Conservation (phyloP, 2,113 vertebrate genomes). For the Excalfactoria chinensis region DNA sequence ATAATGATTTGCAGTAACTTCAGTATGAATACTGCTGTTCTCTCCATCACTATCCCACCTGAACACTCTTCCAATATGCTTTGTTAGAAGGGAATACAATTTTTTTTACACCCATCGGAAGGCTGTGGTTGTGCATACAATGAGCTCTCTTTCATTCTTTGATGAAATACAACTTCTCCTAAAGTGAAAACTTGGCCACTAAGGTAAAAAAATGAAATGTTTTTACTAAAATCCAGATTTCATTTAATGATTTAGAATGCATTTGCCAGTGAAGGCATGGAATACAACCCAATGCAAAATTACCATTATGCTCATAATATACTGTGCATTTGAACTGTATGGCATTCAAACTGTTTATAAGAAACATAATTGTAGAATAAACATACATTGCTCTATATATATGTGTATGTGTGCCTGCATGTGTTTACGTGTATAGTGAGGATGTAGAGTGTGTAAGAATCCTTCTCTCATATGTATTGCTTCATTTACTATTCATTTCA, state of each 20-base stretch:
- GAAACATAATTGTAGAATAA: conserved; percentile 58
- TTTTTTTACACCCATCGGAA: background rate
- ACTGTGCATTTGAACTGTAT: background rate
- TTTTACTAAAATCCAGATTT: background rate
- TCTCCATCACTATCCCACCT: background rate
- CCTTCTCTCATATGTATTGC: conserved; percentile 45
- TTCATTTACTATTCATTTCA: conserved; percentile 83
- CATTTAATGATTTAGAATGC: background rate
- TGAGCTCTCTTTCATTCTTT: background rate
- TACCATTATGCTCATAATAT: background rate
- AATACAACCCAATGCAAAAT: background rate
- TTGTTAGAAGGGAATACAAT: background rate
- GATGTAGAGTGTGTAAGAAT: background rate
- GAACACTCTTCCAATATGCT: background rate
- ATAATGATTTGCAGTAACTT: background rate
- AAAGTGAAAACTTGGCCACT: background rate
- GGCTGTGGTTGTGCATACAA: background rate
- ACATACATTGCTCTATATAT: background rate
- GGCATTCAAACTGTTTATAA: conserved; percentile 27
- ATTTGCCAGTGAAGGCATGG: background rate
- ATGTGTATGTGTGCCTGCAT: rapidly evolving
- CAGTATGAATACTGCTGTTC: background rate
- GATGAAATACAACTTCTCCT: background rate
- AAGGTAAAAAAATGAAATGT: background rate
- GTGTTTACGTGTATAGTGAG: background rate